Conservation (phyloP, 2,888 invertebrate genomes). For the Dichetophora obliterata region DNA sequence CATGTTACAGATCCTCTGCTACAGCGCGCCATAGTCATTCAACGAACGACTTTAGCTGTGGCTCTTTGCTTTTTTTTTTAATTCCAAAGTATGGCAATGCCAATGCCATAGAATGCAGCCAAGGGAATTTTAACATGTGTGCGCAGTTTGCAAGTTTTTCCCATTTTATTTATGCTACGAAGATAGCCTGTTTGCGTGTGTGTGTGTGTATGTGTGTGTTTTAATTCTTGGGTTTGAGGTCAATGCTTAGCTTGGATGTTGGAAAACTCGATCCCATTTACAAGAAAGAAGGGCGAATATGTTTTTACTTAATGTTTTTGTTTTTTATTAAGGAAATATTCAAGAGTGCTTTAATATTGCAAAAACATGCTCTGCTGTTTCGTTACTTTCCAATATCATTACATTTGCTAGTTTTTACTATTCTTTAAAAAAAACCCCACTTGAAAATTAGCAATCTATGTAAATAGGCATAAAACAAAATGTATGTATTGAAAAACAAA, state of each 20-base stretch:
- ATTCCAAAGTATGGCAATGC: slow-evolving; percentile 8
- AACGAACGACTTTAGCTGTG: neutral
- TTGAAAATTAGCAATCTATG: too few species aligned
- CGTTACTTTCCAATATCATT: too few species aligned
- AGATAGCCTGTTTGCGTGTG: neutral
- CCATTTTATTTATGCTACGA: slow-evolving; percentile 2
- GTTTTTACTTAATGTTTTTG: too few species aligned
- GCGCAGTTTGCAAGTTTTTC: slow-evolving; percentile 20
- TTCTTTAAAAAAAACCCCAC: too few species aligned
- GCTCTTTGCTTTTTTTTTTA: slow-evolving; percentile 2
- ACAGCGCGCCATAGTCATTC: neutral
- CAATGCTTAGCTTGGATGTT: neutral
- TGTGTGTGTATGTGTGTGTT: too few species aligned
- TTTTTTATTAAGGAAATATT: too few species aligned
- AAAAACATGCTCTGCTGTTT: too few species aligned
- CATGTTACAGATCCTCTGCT: neutral
- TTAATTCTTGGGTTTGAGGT: neutral
- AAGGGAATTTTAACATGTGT: slow-evolving; percentile 33
- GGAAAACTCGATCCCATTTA: neutral
- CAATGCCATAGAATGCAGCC: slow-evolving; percentile 24
- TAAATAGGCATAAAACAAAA: too few species aligned
- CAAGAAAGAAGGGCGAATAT: too few species aligned
- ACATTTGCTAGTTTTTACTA: too few species aligned
- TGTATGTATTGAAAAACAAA: too few species aligned
- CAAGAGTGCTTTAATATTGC: too few species aligned